Conservation (phyloP, 1,140 invertebrate species). For the Drosophila kanapiae region DNA sequence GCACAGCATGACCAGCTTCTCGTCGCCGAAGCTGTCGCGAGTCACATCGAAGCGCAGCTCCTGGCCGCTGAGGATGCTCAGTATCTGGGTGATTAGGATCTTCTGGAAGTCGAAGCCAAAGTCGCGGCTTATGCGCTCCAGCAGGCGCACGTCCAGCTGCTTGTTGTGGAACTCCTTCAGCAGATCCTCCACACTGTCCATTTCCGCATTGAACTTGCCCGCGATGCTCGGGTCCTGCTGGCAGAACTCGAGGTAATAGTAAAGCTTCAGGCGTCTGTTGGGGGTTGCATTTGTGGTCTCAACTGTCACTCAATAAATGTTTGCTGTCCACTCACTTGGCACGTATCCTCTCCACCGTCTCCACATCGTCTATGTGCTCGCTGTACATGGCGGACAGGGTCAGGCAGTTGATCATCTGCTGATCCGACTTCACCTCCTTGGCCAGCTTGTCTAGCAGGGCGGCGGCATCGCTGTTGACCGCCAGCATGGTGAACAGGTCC, state of each 20-base stretch:
- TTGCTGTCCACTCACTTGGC: conserved; percentile 47
- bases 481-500: conserved; percentile 75
- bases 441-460: conserved; percentile 62
- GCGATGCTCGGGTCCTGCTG: conserved; percentile 75
- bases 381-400: conserved; percentile 80
- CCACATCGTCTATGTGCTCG: conserved; percentile 60
- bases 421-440: conserved; percentile 72
- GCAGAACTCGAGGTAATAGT: conserved; percentile 80
- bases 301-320: neutral
- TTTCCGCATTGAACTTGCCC: conserved; percentile 73
- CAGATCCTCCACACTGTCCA: conserved; percentile 75
- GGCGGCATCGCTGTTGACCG: conserved; percentile 54
- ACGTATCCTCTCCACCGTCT: conserved; percentile 56
- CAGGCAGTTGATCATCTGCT: conserved; percentile 74
- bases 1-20: conserved; percentile 74
- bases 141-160: conserved; percentile 64
- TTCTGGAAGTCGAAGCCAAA: conserved; percentile 80
- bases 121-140: conserved; percentile 76
- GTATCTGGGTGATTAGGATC: conserved; percentile 75
- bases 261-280: conserved; percentile 74
- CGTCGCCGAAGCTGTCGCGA: conserved; percentile 73
- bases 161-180: conserved; percentile 80
- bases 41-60: conserved; percentile 77
- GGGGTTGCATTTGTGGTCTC: neutral
- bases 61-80: conserved; percentile 72